A percentile compares a stretch with the other conserved stretches of the same genome.
phyloP scores from a whole-genome alignment of 1,140 invertebrate genomes.

The Aphidius ervi region DNA sequence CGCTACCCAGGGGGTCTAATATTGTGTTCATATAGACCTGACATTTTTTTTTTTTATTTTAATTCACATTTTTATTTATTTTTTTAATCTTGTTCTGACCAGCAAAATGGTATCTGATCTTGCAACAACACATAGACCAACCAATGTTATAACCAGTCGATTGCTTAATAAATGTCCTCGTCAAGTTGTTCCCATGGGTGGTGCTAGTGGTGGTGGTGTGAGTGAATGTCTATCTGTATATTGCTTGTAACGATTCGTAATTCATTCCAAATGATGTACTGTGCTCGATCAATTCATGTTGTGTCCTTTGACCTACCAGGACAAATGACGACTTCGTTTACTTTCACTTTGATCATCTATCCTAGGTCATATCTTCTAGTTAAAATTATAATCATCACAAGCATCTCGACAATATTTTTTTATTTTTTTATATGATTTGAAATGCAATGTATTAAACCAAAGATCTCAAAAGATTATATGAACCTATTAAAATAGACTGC shows the following conservation, averaged over 20 bases:
- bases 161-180: conserved; percentile 9
- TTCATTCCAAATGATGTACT: conserved; percentile 2
- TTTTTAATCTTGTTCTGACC: neutral
- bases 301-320: conserved; percentile 7
- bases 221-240: no score
- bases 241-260: conserved; percentile 12
- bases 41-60: conserved; percentile 23
- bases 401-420: no score
- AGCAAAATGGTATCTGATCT: conserved; percentile 25
- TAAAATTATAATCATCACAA: no score
- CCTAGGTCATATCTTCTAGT: no score
- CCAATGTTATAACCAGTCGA: conserved; percentile 3
- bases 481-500: no score
- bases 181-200: neutral
- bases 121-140: conserved; percentile 11
- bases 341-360: neutral
- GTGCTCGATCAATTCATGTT: conserved; percentile 2
- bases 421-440: no score
- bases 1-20: conserved; percentile 32
- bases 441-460: no score
- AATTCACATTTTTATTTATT: no score
- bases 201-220: no score
- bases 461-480: no score
- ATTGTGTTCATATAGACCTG: conserved; percentile 1
- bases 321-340: neutral